Percentiles rank a stretch among this genome's conserved stretches.
phyloP scores from a whole-genome alignment of 2,113 vertebrate genomes.

The Apistogramma diplotaenia region DNA sequence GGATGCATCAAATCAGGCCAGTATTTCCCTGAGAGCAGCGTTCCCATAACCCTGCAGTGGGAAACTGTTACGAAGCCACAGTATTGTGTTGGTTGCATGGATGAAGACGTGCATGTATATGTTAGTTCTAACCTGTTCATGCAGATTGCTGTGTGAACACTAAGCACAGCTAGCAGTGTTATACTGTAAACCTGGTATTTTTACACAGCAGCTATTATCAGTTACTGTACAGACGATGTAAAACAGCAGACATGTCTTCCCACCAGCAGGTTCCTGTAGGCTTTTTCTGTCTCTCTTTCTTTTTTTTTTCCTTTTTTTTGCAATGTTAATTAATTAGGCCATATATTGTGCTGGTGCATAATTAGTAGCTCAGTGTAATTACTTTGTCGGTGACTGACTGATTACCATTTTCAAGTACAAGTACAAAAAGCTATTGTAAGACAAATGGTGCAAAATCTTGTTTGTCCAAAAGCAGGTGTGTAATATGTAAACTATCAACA shows the following conservation, averaged over 20 bases:
- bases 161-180: neutral
- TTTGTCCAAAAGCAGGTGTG: neutral
- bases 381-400: neutral
- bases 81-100: neutral
- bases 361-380: neutral
- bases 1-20: rapidly evolving
- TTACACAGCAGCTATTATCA: neutral
- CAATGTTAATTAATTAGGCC: neutral
- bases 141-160: neutral
- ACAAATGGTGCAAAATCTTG: neutral
- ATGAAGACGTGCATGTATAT: neutral
- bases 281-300: too few species aligned
- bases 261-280: neutral
- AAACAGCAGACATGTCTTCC: neutral
- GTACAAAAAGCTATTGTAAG: neutral
- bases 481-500: neutral
- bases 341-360: neutral
- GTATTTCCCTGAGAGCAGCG: neutral
- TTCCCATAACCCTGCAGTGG: neutral
- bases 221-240: neutral
- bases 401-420: neutral
- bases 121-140: neutral
- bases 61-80: neutral
- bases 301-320: neutral
- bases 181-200: neutral